Conservation (phyloP, 1,140 invertebrate species). For the Magallana angulata region DNA sequence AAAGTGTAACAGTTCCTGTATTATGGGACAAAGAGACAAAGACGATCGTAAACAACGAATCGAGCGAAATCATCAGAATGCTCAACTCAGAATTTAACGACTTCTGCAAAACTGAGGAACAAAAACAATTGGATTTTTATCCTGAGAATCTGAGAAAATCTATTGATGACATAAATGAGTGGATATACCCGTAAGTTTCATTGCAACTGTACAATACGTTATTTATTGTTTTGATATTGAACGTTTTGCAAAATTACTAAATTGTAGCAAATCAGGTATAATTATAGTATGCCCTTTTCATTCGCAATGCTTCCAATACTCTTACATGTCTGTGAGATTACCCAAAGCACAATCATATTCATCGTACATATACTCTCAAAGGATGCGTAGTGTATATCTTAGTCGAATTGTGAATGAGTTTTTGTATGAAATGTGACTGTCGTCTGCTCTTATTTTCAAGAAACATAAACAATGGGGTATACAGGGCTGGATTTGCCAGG, state of each 20-base stretch:
- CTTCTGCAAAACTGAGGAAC: constrained; percentile 73
- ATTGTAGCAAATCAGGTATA: no score
- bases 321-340: no score
- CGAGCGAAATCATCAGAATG: constrained; percentile 77
- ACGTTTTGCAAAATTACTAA: no score
- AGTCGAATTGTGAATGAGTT: no score
- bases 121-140: constrained; percentile 73
- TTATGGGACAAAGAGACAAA: constrained; percentile 74
- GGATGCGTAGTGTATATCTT: no score
- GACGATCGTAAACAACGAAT: constrained; percentile 77
- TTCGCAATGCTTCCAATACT: no score
- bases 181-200: constrained; percentile 73
- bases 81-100: constrained; percentile 76
- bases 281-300: no score
- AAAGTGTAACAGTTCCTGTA: constrained; percentile 71
- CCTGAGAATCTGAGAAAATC: constrained; percentile 64
- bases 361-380: no score
- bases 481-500: constrained; percentile 73
- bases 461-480: constrained; percentile 77
- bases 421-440: no score
- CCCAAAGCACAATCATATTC: no score
- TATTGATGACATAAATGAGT: constrained; percentile 74
- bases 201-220: background rate
- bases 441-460: constrained; percentile 46
- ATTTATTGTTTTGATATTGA: no score